phyloP scores from a whole-genome alignment of 2,888 invertebrate genomes.

The Acronicta psi region DNA sequence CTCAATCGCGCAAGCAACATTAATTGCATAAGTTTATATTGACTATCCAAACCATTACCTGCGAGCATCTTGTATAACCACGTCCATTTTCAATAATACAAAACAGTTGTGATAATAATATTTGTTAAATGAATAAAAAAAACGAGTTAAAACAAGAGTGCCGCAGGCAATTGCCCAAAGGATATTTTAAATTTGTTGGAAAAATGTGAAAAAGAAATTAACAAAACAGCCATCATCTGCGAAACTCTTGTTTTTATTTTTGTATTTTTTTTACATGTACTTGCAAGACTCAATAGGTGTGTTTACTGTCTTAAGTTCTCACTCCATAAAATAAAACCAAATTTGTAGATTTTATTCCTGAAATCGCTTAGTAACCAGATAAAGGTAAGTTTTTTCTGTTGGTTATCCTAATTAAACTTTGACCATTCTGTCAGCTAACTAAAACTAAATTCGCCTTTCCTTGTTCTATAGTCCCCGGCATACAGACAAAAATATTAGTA shows the following conservation, averaged over 20 bases:
- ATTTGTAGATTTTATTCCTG: no score
- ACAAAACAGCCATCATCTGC: conserved; percentile 37
- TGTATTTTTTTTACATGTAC: neutral
- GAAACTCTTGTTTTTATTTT: conserved; percentile 47
- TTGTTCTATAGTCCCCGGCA: no score
- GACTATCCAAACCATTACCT: conserved; percentile 17
- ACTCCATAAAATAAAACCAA: no score
- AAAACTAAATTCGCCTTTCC: no score
- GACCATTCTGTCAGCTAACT: no score
- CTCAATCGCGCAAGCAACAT: no score
- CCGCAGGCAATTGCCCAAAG: conserved; percentile 37
- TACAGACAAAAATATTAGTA: no score
- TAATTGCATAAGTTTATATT: neutral
- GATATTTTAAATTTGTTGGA: conserved; percentile 13
- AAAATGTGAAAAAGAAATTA: conserved; percentile 33
- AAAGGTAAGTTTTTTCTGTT: no score
- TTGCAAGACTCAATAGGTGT: conserved; percentile 47
- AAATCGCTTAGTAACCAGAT: no score
- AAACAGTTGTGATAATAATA: neutral
- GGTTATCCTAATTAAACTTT: no score
- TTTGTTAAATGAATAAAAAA: neutral
- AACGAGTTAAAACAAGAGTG: conserved; percentile 48
- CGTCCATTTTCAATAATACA: neutral
- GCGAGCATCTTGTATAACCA: conserved; percentile 28
- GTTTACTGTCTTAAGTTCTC: neutral